phyloP scores from a whole-genome alignment of 1,140 invertebrate genomes.

The Paracyclopina nana region DNA sequence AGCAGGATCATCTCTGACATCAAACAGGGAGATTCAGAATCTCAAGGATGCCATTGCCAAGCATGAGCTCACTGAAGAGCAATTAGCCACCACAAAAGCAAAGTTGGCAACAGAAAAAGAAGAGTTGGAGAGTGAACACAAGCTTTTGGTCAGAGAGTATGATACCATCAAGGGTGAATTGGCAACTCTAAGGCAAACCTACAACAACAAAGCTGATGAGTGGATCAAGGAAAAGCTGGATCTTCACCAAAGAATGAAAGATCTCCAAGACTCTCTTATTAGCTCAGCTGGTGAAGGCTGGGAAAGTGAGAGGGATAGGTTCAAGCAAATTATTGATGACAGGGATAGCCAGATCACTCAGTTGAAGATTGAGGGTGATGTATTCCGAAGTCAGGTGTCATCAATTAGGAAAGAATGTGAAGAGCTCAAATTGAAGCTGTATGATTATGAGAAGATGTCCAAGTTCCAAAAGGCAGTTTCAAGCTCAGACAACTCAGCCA shows the following conservation, averaged over 20 bases:
- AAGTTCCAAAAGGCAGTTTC: conserved; percentile 17
- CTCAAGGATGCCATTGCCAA: conserved; percentile 56
- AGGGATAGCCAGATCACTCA: conserved; percentile 48
- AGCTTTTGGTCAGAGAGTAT: conserved; percentile 57
- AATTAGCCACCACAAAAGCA: conserved; percentile 53
- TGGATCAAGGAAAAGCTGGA: conserved; percentile 53
- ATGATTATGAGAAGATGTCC: background rate
- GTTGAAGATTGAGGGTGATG: conserved; percentile 46
- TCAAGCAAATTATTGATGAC: conserved; percentile 47
- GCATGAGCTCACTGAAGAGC: conserved; percentile 60
- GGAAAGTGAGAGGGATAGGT: conserved; percentile 40
- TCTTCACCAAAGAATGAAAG: conserved; percentile 35
- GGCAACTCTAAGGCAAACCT: conserved; percentile 41
- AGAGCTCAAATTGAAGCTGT: conserved; percentile 8
- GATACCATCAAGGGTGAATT: conserved; percentile 50
- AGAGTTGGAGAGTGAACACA: conserved; percentile 55
- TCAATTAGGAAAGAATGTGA: conserved; percentile 35
- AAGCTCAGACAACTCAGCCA: background rate
- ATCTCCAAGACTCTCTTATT: conserved; percentile 24
- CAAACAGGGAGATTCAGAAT: too few species aligned
- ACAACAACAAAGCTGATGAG: conserved; percentile 40
- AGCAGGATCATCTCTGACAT: too few species aligned
- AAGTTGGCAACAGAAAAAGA: conserved; percentile 40
- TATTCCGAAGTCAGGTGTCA: conserved; percentile 44
- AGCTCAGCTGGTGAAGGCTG: conserved; percentile 26